Base-by-base conservation (phyloP, 2,888 invertebrate genomes). In the Macrophya annulata region DNA sequence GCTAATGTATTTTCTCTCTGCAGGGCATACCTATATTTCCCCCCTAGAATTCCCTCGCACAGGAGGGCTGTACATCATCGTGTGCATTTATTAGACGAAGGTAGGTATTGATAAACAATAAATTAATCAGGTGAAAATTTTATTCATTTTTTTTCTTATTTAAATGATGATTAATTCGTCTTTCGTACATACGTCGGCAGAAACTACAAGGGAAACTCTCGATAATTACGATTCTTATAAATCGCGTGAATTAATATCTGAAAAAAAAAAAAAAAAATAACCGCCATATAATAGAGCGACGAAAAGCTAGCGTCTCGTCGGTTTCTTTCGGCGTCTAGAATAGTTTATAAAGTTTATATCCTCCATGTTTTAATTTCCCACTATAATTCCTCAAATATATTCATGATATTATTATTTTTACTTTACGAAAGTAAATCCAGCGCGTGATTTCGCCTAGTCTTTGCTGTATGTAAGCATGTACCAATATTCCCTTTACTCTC, bases 271-370 rank as follows among this genome's bases (percentile, higher is more conserved):
- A 21, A 21, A 25, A 3, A 25, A 62, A 62, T 62, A 62, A 12
- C 17, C 8, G 88, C 88, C 90, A 89, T 90, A 90, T 90, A 91
- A 90, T 89, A 89, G 88, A 87, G 89, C 87, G 89, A 89, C n/a
- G 88, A 89, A 88, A 86, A 55, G 55, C 55, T 8, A n/a, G 55
- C 17, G 55, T 55, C n/a, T 55, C 31, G 85, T 86, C 87, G 86
- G 86, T 87, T 85, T 87, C 88, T 88, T 89, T 89, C 90, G 89
- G 89, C 87, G 85, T 88, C 88, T 90, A 3, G 31, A 90, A 91
- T 91, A 90, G 90, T 89, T 89, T 87, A 85, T 89, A 89, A 90
- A 92, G 91, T 91, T 91, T 90, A 91, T 90, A 88, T 84, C 84
- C 21, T 72, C 17, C 55, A 8, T 3, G 8, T 55, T 55, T 55